A percentile compares a stretch with the other conserved stretches of the same genome.
Evolutionary conservation across 2,113 vertebrate genomes (phyloP).

Genomic region (Excalfactoria chinensis): DNA sequence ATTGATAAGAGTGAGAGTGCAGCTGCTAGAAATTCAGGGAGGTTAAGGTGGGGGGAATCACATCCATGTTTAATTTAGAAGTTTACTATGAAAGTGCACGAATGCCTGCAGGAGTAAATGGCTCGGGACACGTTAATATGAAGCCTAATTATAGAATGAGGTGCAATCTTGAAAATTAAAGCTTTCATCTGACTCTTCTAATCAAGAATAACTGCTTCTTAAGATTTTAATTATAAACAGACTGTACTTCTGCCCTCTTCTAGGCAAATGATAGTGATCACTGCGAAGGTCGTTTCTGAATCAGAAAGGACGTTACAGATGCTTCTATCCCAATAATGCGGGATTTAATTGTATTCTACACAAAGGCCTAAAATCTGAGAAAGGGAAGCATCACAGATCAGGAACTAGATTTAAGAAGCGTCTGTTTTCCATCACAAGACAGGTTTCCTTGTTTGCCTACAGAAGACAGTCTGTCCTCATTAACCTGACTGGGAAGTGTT

Average conservation of each 20-base stretch:
- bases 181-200: not conserved
- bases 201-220: not conserved
- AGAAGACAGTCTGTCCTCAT: accelerated
- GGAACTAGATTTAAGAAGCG: not conserved
- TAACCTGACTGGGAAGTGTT: not conserved
- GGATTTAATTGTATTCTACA: not conserved
- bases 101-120: not conserved
- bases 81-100: not conserved
- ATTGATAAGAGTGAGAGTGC: not conserved
- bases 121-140: not conserved
- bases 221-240: not conserved
- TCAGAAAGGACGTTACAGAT: not conserved
- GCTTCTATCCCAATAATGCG: not conserved
- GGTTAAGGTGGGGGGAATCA: not conserved
- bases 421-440: accelerated
- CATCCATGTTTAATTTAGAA: not conserved
- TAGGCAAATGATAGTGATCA: not conserved
- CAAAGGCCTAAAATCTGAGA: not conserved
- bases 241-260: not conserved
- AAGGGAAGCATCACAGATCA: not conserved
- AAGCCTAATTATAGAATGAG: not conserved
- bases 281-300: not conserved
- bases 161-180: not conserved
- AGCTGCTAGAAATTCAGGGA: not conserved
- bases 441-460: accelerated